Base-by-base conservation (phyloP, 2,113 vertebrate species). In the Neoarius graeffei region DNA sequence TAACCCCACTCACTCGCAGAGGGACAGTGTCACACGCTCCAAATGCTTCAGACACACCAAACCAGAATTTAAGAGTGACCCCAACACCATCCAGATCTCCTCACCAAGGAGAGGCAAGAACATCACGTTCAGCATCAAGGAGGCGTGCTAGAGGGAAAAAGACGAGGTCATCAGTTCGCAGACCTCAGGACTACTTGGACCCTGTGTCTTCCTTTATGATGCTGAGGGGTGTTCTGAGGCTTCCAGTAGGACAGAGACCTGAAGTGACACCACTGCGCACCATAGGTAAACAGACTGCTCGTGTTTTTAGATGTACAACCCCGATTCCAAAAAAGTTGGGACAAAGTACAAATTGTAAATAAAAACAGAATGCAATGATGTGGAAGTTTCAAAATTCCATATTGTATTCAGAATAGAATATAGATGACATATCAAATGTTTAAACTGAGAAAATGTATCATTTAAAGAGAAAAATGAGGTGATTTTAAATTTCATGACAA, bases 191-290 rank as follows among this genome's bases (percentile, higher is more conserved):
- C 25, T 85, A 87, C 84, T 23, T 89, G 79, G 62, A 89, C 81
- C 74, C 86, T 42, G 35, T 91, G 25, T 81, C 59, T 3, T 91
- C 76, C 27, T 91, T 89, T 35, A 15, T 91, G n/a, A 77, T 35
- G 57, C 23, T 91, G 48, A 88, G 87, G 64, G 62, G 59, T 11
- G 27, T 67, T 56, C 86, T 86, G 83, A 77, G 23, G 30, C 5
- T 25, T 76, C 56, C 73, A 5, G 48, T 42, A 5, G 60, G 66
- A 15, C 80, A 82, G 35, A 77, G 7, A 62, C 27, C 71, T 64
- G 77, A 57, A 9, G 14, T 4, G 6, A 73, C 79, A 25, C 52
- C 59, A 19, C 52, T 5, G 42, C 0, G 13, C 52, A 79, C n/a
- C 59, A 20, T 83, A 88, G 88, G 87, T 90, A 83, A 14, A 77